Conservation (phyloP, 2,888 invertebrate genomes). For the Neelides folsomi region DNA sequence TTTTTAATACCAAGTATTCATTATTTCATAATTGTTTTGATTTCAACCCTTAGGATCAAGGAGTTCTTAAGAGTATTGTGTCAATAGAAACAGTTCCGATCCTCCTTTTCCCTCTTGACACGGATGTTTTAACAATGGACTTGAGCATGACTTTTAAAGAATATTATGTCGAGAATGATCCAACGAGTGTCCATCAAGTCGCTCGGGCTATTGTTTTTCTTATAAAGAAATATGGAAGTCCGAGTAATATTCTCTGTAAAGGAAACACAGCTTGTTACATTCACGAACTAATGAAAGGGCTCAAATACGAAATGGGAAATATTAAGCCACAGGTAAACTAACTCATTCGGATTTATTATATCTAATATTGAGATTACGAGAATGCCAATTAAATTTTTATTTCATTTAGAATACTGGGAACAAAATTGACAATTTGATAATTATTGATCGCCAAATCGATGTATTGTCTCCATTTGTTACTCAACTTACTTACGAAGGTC, state of each 20-base stretch:
- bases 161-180: conserved; percentile 75
- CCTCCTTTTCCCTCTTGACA: conserved; percentile 79
- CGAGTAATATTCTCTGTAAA: conserved; percentile 77
- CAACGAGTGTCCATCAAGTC: conserved; percentile 70
- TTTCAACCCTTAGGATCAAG: conserved; percentile 48
- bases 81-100: conserved; percentile 72
- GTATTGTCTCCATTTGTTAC: conserved; percentile 81
- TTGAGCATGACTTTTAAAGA: conserved; percentile 66
- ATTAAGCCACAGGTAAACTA: conserved; percentile 39
- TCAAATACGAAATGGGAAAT: conserved; percentile 50
- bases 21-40: conserved; percentile 1
- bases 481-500: conserved; percentile 91
- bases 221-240: conserved; percentile 77
- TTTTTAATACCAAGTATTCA: conserved; percentile 1
- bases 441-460: conserved; percentile 84
- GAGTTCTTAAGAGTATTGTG: conserved; percentile 62
- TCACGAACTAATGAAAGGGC: conserved; percentile 67
- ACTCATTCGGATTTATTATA: background rate
- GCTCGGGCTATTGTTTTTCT: conserved; percentile 74
- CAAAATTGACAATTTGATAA: conserved; percentile 74
- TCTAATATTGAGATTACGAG: background rate
- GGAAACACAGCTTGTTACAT: conserved; percentile 77
- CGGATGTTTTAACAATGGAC: conserved; percentile 86
- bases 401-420: conserved; percentile 34
- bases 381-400: background rate